These are phyloP conservation scores for Rhingia campestris DNA, from an alignment of 2,888 invertebrate species.

Conservation along the genomic window DNA sequence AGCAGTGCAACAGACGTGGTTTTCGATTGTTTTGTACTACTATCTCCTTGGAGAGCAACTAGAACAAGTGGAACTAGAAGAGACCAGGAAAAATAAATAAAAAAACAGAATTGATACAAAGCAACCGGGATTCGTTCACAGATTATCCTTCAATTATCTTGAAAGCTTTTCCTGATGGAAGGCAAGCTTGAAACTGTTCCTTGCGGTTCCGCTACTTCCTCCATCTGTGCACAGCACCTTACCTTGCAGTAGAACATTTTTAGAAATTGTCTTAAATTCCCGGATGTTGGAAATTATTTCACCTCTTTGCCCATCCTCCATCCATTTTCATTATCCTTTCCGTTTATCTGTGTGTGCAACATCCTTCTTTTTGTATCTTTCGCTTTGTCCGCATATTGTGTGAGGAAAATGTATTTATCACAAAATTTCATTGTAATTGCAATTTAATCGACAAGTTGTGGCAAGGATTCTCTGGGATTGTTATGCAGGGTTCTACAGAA, in stretches of 20 bases:
- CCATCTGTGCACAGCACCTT: background rate
- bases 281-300: slow-evolving; percentile 1
- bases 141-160: slow-evolving; percentile 67
- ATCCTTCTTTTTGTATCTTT: background rate
- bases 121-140: slow-evolving; percentile 26
- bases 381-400: background rate
- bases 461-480: too few species aligned
- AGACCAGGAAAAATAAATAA: slow-evolving; percentile 2
- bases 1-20: slow-evolving; percentile 19
- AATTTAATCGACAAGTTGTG: slow-evolving; percentile 17
- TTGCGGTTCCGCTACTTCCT: slow-evolving; percentile 3
- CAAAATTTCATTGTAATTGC: background rate
- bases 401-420: background rate
- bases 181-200: slow-evolving; percentile 11
- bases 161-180: slow-evolving; percentile 53
- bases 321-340: slow-evolving; percentile 5
- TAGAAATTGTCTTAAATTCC: slow-evolving; percentile 22
- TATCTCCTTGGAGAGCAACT: slow-evolving; percentile 11
- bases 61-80: slow-evolving; percentile 57
- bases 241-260: slow-evolving; percentile 3
- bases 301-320: background rate
- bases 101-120: slow-evolving; percentile 12
- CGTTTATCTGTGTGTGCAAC: background rate
- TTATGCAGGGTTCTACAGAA: too few species aligned
- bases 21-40: background rate